These are phyloP conservation scores for Lanistes nyassanus DNA, from an alignment of 1,140 invertebrate species.

Conservation along the genomic window DNA sequence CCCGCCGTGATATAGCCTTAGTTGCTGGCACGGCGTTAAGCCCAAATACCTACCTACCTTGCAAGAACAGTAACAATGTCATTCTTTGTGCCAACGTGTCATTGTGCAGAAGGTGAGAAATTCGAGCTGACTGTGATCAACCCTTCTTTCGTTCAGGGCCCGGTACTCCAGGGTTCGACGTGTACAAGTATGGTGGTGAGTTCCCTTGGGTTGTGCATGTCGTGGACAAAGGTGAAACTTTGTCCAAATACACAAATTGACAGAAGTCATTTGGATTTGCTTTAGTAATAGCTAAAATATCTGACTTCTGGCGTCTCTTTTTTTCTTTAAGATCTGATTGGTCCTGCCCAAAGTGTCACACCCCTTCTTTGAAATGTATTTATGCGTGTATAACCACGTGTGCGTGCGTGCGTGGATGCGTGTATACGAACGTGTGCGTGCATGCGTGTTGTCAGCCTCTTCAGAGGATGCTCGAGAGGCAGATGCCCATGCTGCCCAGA, in stretches of 20 bases:
- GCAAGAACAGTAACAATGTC: not conserved
- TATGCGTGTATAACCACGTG: not conserved
- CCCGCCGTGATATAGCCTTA: too few species aligned
- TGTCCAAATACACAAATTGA: not conserved
- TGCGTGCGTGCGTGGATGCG: not conserved
- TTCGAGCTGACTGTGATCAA: constrained; percentile 71
- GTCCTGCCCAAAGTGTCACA: too few species aligned
- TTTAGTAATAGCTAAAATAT: not conserved
- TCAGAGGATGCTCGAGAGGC: constrained; percentile 66
- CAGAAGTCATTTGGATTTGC: not conserved
- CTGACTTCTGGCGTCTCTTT: not conserved
- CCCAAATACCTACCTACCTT: too few species aligned
- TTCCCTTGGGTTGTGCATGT: not conserved
- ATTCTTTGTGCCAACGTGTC: constrained; percentile 20
- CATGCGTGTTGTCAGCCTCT: constrained; percentile 39
- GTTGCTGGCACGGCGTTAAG: too few species aligned
- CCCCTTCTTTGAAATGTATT: too few species aligned
- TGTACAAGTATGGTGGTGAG: constrained; percentile 67
- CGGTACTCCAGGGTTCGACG: constrained; percentile 66
- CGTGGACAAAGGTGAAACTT: not conserved
- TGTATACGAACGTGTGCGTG: not conserved
- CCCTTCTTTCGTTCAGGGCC: constrained; percentile 71
- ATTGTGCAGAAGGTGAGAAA: constrained; percentile 64
- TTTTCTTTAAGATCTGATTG: too few species aligned
- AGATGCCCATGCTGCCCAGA: constrained; percentile 69